Evolutionary conservation across 2,888 invertebrate species (phyloP).

Genomic region (Axea sp.): DNA sequence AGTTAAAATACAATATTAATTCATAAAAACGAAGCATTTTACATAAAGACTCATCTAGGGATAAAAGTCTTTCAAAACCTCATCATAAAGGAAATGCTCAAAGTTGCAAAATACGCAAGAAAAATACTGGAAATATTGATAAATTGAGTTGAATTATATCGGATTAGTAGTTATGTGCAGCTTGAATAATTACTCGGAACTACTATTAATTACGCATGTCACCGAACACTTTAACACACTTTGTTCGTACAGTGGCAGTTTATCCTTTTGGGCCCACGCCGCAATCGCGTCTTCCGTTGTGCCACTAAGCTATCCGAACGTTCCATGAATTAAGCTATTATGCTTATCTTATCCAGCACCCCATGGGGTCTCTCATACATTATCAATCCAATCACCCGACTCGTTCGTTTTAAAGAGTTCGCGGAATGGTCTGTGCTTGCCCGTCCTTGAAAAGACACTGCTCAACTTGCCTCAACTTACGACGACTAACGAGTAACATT

Average conservation of each 20-base stretch:
- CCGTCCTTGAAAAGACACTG: conserved; percentile 62
- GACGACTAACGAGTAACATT: conserved; percentile 64
- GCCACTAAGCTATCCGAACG: conserved; percentile 51
- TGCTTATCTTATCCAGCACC: conserved; percentile 64
- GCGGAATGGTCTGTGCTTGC: conserved; percentile 61
- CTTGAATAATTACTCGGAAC: conserved; percentile 21
- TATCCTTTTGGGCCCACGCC: conserved; percentile 9
- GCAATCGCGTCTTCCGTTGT: conserved; percentile 41
- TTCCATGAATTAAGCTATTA: conserved; percentile 71
- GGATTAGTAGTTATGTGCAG: no score
- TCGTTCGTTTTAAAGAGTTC: conserved; percentile 67
- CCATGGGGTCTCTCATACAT: conserved; percentile 66
- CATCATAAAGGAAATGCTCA: no score
- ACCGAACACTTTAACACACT: conserved; percentile 26
- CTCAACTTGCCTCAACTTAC: conserved; percentile 47
- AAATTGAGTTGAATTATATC: no score
- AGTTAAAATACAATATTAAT: no score
- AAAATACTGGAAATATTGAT: no score
- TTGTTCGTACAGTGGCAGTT: conserved; percentile 6
- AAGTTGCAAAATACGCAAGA: no score
- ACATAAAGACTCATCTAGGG: no score
- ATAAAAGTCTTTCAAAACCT: no score
- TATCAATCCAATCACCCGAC: conserved; percentile 69
- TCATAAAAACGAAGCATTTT: no score
- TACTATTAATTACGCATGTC: conserved; percentile 23